phyloP scores from a whole-genome alignment of 2,888 invertebrate genomes.

The Papilio demoleus region DNA sequence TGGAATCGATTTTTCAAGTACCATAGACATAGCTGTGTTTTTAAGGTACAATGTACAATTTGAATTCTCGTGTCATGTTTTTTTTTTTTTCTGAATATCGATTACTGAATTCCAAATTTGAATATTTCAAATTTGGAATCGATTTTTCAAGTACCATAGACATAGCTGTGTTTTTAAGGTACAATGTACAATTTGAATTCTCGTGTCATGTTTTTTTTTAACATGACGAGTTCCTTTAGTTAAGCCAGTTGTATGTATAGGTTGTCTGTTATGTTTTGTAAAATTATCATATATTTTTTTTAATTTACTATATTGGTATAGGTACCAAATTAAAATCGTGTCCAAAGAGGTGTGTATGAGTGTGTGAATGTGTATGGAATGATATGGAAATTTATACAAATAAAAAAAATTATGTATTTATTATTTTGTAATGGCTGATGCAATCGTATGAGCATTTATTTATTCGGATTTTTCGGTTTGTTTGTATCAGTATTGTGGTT shows the following conservation, averaged over 20 bases:
- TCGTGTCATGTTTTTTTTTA: constrained; percentile 25
- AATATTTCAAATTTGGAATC: too few species aligned
- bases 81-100: not conserved
- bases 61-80: constrained; percentile 24
- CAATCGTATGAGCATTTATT: constrained; percentile 67
- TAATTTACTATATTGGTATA: constrained; percentile 51
- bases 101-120: too few species aligned
- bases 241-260: constrained; percentile 32
- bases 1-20: not conserved
- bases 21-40: constrained; percentile 29
- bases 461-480: constrained; percentile 54
- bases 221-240: constrained; percentile 20
- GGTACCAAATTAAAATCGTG: constrained; percentile 71
- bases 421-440: constrained; percentile 67
- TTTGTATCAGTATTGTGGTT: constrained; percentile 49
- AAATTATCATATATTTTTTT: constrained; percentile 40
- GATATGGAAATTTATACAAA: constrained; percentile 53
- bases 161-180: constrained; percentile 14
- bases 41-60: constrained; percentile 25
- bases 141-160: constrained; percentile 23
- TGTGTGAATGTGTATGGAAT: constrained; percentile 43
- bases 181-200: constrained; percentile 26
- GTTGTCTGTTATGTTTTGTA: constrained; percentile 42
- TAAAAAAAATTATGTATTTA: constrained; percentile 63
- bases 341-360: constrained; percentile 69